A percentile compares a stretch with the other conserved stretches of the same genome.
Conservation (phyloP, 2,113 vertebrate species). For the Dendrocopos noguchii region DNA sequence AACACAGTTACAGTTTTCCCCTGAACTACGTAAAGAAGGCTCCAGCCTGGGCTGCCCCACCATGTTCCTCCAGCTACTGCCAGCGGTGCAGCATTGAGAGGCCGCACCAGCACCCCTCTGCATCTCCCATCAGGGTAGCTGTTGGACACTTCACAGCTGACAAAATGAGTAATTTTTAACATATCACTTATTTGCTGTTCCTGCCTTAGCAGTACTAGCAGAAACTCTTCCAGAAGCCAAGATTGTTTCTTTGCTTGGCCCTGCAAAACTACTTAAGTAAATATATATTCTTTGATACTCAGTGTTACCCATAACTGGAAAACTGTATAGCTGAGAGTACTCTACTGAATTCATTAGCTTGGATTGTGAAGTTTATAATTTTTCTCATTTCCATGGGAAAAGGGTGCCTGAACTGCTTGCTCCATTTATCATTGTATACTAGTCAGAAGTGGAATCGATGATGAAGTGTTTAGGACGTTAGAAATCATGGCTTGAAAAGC, state of each 20-base stretch:
- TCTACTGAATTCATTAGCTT: background rate
- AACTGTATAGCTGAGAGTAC: background rate
- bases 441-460: background rate
- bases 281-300: background rate
- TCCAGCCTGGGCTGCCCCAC: background rate
- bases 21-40: background rate
- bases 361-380: background rate
- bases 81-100: accelerated
- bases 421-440: slow-evolving; percentile 2
- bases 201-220: background rate
- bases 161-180: background rate
- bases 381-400: background rate
- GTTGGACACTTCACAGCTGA: background rate
- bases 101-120: background rate
- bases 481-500: slow-evolving; percentile 9
- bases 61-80: background rate
- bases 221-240: background rate
- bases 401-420: background rate
- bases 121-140: background rate
- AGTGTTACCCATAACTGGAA: background rate
- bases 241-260: background rate
- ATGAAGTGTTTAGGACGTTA: background rate
- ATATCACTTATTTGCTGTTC: background rate
- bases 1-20: background rate
- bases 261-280: background rate